Evolutionary conservation across 2,113 vertebrate species (phyloP), one percentile per base, ranked within the genome.

Genomic region (Silurus meridionalis): DNA sequence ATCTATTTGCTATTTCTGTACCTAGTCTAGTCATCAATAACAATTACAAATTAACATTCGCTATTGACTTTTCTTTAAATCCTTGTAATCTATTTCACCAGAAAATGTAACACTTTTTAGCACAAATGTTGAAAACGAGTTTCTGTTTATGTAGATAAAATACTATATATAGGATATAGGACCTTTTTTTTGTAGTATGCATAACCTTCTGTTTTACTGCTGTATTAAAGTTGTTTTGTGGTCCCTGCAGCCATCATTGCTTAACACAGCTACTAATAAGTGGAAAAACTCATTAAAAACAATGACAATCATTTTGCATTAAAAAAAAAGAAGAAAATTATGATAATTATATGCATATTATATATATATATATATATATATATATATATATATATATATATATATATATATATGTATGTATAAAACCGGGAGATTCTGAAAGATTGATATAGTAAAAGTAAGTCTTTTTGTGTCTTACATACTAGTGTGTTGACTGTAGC

Each of bases 401-500:
- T 37, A 37, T 37, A n/a, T 37, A 37, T 37, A 37, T 37, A 37
- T 37, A 37, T 37, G 2, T 37, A 37, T 37, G 37, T 37, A 37
- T 37, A 37, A 37, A 37, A 37, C 37, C 37, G 14, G 57, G 8
- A 80, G 17, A 8, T 57, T 52, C 48, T n/a, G 2, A 50, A 48
- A 52, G 48, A 75, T 5, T n/a, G 48, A 19, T 25, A 25, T 58
- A 19, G 53, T 55, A 15, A 37, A 71, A 85, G 74, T 6, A 84
- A 2, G 17, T n/a, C 19, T 55, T 67, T 37, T 28, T n/a, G 25
- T 55, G 25, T 23, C 53, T 17, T 37, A 21, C 15, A 58, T 79
- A 75, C 58, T 83, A 86, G 85, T 66, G 87, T 90, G 90, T 91
- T 75, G 82, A 67, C 23, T 23, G 13, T 7, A n/a, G 61, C 19